phyloP scores from a whole-genome alignment of 2,888 invertebrate species.

The Lampropteryx suffumata region DNA sequence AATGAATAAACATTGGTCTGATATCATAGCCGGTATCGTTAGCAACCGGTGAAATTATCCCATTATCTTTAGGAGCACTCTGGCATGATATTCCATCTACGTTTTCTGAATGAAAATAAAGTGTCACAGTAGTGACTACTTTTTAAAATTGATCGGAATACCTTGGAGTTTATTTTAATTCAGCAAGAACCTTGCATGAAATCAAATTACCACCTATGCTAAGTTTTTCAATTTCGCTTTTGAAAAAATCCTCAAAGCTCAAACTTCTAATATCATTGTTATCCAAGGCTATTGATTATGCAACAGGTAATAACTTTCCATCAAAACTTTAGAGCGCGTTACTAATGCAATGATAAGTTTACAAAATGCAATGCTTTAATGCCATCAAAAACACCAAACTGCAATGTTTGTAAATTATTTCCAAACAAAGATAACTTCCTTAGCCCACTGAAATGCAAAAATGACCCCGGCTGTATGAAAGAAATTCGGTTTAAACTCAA shows the following conservation, averaged over 20 bases:
- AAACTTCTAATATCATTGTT: conserved; percentile 31
- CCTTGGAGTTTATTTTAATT: conserved; percentile 26
- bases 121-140: conserved; percentile 16
- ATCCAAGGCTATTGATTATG: conserved; percentile 26
- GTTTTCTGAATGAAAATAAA: conserved; percentile 31
- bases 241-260: conserved; percentile 24
- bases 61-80: conserved; percentile 4
- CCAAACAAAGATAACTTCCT: conserved; percentile 23
- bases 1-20: conserved; percentile 21
- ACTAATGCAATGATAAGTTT: conserved; percentile 29
- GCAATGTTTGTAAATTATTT: conserved; percentile 31
- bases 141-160: conserved; percentile 18
- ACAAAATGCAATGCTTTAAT: conserved; percentile 23
- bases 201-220: conserved; percentile 37
- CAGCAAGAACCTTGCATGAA: conserved; percentile 29
- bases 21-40: conserved; percentile 22
- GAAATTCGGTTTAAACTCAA: conserved; percentile 34
- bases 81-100: conserved; percentile 32
- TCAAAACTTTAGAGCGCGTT: conserved; percentile 32
- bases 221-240: conserved; percentile 18
- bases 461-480: conserved; percentile 37
- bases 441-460: conserved; percentile 24
- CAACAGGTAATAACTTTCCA: conserved; percentile 27
- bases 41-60: not conserved
- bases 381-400: conserved; percentile 36